Conservation (phyloP, 2,113 vertebrate species). For the Sialia sialis region DNA sequence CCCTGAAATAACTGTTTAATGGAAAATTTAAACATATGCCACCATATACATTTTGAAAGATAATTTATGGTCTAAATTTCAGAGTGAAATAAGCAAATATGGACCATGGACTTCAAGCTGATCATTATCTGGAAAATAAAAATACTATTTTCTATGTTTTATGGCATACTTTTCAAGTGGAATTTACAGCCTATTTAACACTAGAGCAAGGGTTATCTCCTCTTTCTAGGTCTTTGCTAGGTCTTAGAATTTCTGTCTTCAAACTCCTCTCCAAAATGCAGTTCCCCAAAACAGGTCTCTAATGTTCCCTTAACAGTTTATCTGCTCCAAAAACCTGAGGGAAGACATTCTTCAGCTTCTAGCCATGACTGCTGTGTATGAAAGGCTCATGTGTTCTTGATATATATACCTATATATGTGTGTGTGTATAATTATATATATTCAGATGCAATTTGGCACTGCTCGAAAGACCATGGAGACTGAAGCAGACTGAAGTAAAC, state of each 20-base stretch:
- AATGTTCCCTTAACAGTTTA: not conserved
- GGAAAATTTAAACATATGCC: not conserved
- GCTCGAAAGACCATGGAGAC: not conserved
- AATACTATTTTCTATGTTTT: not conserved
- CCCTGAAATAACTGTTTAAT: fast-evolving
- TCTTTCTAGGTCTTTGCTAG: not conserved
- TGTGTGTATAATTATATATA: not conserved
- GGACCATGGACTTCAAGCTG: not conserved
- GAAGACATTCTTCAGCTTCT: not conserved
- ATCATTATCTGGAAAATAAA: not conserved
- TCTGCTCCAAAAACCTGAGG: not conserved
- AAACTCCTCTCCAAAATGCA: not conserved
- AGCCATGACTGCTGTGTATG: not conserved
- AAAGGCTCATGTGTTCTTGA: not conserved
- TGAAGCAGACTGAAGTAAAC: not conserved
- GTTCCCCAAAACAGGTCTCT: not conserved
- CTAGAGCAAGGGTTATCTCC: not conserved
- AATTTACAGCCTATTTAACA: not conserved
- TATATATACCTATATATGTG: fast-evolving
- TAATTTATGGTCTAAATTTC: not conserved
- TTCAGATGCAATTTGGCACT: not conserved
- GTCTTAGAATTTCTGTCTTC: not conserved
- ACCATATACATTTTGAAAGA: not conserved
- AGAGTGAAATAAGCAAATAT: not conserved
- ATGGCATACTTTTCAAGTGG: not conserved